These are phyloP conservation scores for Nanorana parkeri DNA, from an alignment of 2,113 vertebrate genomes.

Conservation along the genomic window DNA sequence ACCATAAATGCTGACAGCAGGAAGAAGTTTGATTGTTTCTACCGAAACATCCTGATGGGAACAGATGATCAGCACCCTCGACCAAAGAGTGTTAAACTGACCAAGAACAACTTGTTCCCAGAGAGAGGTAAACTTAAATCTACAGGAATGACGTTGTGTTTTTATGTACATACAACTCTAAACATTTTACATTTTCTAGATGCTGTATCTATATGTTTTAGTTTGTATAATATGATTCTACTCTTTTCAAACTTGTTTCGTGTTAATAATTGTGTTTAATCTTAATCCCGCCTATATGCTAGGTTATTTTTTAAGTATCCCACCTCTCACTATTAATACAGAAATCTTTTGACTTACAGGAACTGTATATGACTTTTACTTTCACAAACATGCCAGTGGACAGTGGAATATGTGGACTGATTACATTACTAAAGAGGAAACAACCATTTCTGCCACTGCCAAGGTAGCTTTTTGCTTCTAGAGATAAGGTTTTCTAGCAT, in stretches of 20 bases:
- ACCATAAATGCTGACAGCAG: slow-evolving; percentile 82
- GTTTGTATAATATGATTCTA: too few relatives aligned
- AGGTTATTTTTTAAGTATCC: too few relatives aligned
- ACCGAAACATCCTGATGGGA: slow-evolving; percentile 80
- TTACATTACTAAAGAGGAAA: slow-evolving; percentile 80
- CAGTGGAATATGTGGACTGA: slow-evolving; percentile 87
- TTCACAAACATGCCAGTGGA: slow-evolving; percentile 80
- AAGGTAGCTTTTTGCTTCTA: slow-evolving; percentile 73
- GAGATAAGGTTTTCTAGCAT: too few relatives aligned
- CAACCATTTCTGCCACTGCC: slow-evolving; percentile 71
- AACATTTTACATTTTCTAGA: too few relatives aligned
- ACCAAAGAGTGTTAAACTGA: slow-evolving; percentile 84
- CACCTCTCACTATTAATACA: background rate
- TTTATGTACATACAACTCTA: too few relatives aligned
- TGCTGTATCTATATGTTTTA: too few relatives aligned
- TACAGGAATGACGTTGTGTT: too few relatives aligned
- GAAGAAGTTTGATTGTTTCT: slow-evolving; percentile 88
- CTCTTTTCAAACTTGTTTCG: too few relatives aligned
- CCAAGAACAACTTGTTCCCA: slow-evolving; percentile 83
- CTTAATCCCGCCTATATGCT: too few relatives aligned
- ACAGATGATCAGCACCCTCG: slow-evolving; percentile 73
- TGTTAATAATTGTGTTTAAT: too few relatives aligned
- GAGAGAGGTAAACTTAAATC: slow-evolving; percentile 77
- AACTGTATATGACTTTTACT: slow-evolving; percentile 89
- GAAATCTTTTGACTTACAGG: slow-evolving; percentile 71